These are phyloP conservation scores for Danionella cerebrum DNA, from an alignment of 2,113 vertebrate species.

Conservation along the genomic window DNA sequence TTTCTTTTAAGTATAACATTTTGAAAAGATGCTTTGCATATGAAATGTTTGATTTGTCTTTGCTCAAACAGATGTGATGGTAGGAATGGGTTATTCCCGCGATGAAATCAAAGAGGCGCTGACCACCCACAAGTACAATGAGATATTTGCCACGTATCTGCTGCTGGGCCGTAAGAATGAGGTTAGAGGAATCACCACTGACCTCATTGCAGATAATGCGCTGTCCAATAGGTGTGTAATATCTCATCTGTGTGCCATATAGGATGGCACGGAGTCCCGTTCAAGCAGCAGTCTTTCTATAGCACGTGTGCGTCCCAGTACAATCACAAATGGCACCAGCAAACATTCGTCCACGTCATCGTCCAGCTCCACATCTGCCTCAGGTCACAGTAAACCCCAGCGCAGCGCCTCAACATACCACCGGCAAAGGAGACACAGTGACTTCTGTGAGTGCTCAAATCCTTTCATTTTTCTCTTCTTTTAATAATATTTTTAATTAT, in stretches of 20 bases:
- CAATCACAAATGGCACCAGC: conserved; percentile 78
- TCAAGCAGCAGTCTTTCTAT: conserved; percentile 76
- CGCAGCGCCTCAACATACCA: conserved; percentile 81
- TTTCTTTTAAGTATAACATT: too few species aligned
- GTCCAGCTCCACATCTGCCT: conserved; percentile 64
- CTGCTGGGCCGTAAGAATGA: conserved; percentile 80
- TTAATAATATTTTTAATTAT: not conserved
- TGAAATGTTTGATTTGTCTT: not conserved
- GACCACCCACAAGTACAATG: conserved; percentile 85
- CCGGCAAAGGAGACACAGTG: conserved; percentile 85
- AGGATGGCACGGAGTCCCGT: conserved; percentile 71
- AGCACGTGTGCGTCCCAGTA: conserved; percentile 78
- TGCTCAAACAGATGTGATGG: conserved; percentile 78
- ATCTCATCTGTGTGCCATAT: conserved; percentile 18
- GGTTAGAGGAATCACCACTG: conserved; percentile 34
- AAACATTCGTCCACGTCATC: conserved; percentile 70
- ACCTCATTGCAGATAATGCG: not conserved
- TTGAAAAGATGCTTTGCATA: too few species aligned
- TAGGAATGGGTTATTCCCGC: conserved; percentile 84
- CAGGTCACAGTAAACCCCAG: conserved; percentile 78
- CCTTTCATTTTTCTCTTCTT: not conserved
- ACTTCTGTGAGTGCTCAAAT: conserved; percentile 78
- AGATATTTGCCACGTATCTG: conserved; percentile 89
- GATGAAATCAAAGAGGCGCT: conserved; percentile 88
- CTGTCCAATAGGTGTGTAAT: not conserved